A percentile compares a stretch with the other conserved stretches of the same genome.
Conservation (phyloP, 2,888 invertebrate species). For the Agrotis clavis region DNA sequence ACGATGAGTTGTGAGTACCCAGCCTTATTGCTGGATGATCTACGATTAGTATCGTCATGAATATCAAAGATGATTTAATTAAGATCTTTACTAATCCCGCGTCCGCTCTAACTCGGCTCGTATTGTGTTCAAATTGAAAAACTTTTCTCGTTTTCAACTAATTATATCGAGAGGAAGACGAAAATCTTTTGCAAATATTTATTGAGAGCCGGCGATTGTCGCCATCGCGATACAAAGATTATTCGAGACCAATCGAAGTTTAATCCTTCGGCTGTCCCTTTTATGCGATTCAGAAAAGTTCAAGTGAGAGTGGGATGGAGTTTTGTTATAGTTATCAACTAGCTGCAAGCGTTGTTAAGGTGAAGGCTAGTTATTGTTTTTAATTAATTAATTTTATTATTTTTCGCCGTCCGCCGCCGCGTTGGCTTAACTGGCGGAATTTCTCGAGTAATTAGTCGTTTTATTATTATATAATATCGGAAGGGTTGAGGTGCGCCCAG, state of each 20-base stretch:
- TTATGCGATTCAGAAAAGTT: not conserved
- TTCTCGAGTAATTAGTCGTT: conserved; percentile 90
- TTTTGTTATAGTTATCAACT: conserved; percentile 52
- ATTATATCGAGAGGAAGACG: conserved; percentile 81
- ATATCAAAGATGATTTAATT: conserved; percentile 79
- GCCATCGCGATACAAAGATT: conserved; percentile 66
- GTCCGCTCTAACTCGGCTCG: conserved; percentile 73
- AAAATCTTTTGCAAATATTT: conserved; percentile 87
- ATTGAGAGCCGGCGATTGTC: conserved; percentile 74
- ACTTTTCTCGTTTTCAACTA: conserved; percentile 87
- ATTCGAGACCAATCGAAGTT: conserved; percentile 44
- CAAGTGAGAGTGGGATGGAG: conserved; percentile 34
- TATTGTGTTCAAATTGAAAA: conserved; percentile 88
- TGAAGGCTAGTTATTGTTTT: conserved; percentile 81
- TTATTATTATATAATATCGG: conserved; percentile 91
- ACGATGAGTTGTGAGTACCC: not conserved
- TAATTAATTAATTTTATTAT: conserved; percentile 91
- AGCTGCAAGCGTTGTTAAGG: conserved; percentile 57
- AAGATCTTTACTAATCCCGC: conserved; percentile 80
- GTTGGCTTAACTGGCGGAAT: conserved; percentile 90
- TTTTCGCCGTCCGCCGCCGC: conserved; percentile 80
- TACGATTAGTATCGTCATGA: conserved; percentile 66
- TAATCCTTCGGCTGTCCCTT: conserved; percentile 40
- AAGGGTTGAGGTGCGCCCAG: conserved; percentile 86
- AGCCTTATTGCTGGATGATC: conserved; percentile 45